These are phyloP conservation scores for Heteromyza rotundicornis DNA, from an alignment of 2,888 invertebrate genomes.

Conservation along the genomic window DNA sequence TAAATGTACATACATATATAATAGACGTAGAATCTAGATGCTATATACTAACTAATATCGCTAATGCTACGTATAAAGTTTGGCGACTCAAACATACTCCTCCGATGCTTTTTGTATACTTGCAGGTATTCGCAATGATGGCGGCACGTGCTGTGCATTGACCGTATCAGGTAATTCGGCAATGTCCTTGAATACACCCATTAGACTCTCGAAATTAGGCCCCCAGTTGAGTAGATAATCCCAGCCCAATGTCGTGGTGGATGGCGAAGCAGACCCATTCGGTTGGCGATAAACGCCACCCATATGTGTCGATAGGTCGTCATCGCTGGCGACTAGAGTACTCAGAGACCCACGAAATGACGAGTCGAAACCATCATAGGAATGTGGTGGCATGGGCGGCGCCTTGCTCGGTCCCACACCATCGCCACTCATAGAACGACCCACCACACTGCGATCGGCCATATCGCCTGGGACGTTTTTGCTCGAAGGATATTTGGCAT, in stretches of 20 bases:
- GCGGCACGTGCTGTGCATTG: conserved; percentile 75
- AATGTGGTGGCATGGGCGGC: conserved; percentile 76
- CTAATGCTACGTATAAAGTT: no score
- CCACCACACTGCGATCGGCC: conserved; percentile 66
- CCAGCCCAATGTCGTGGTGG: conserved; percentile 85
- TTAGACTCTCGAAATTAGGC: conserved; percentile 92
- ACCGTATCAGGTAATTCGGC: conserved; percentile 89
- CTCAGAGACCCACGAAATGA: conserved; percentile 93
- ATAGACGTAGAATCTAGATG: conserved; percentile 1
- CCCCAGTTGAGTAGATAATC: conserved; percentile 96
- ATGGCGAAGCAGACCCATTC: conserved; percentile 76
- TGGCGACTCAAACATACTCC: conserved; percentile 78
- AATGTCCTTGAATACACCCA: conserved; percentile 95
- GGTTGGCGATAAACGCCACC: conserved; percentile 81
- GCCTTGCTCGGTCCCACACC: conserved; percentile 72
- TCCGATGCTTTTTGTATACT: conserved; percentile 86
- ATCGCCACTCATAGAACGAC: conserved; percentile 64
- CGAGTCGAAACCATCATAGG: conserved; percentile 91
- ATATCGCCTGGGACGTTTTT: conserved; percentile 69
- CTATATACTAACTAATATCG: conserved; percentile 7
- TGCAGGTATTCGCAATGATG: conserved; percentile 76
- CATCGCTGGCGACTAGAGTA: conserved; percentile 92
- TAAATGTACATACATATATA: background rate
- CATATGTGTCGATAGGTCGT: conserved; percentile 83
- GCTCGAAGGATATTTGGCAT: conserved; percentile 71